phyloP scores from a whole-genome alignment of 2,797 vertebrate species.

The Euthynnus affinis region DNA sequence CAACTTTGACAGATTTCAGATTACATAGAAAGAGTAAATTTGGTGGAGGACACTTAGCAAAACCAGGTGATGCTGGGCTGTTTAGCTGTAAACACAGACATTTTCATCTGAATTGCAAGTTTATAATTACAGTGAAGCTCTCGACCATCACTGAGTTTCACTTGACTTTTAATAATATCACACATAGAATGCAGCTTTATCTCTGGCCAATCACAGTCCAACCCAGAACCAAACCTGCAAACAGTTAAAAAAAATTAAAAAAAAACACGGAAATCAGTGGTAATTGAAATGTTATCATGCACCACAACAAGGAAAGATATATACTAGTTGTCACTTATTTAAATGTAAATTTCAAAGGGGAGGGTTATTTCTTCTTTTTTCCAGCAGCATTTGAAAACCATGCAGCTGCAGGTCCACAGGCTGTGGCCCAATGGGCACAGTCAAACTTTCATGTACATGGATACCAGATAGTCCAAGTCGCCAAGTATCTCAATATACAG shows the following conservation, averaged over 20 bases:
- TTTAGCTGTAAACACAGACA: slow-evolving; percentile 28
- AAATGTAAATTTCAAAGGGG: too few relatives aligned
- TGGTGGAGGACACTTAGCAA: too few relatives aligned
- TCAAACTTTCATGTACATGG: slow-evolving; percentile 19
- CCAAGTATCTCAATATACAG: slow-evolving; percentile 28
- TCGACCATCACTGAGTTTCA: not conserved
- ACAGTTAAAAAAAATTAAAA: too few relatives aligned
- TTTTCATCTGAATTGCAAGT: slow-evolving; percentile 33
- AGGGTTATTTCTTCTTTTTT: too few relatives aligned
- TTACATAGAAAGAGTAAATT: too few relatives aligned
- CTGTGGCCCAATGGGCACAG: not conserved
- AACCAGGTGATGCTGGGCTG: not conserved
- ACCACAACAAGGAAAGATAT: too few relatives aligned
- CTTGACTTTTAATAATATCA: not conserved
- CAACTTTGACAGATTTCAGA: too few relatives aligned
- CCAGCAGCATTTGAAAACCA: not conserved
- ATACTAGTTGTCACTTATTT: too few relatives aligned
- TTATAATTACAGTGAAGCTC: too few relatives aligned
- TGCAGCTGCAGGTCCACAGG: slow-evolving; percentile 19
- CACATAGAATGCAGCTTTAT: not conserved
- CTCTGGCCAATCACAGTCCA: too few relatives aligned
- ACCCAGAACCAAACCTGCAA: not conserved
- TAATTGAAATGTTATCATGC: slow-evolving; percentile 10
- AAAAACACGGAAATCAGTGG: slow-evolving; percentile 3
- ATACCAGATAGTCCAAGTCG: slow-evolving; percentile 17